These are phyloP conservation scores for Caenorhabditis wallacei DNA, from an alignment of 2,888 invertebrate species.

Conservation along the genomic window DNA sequence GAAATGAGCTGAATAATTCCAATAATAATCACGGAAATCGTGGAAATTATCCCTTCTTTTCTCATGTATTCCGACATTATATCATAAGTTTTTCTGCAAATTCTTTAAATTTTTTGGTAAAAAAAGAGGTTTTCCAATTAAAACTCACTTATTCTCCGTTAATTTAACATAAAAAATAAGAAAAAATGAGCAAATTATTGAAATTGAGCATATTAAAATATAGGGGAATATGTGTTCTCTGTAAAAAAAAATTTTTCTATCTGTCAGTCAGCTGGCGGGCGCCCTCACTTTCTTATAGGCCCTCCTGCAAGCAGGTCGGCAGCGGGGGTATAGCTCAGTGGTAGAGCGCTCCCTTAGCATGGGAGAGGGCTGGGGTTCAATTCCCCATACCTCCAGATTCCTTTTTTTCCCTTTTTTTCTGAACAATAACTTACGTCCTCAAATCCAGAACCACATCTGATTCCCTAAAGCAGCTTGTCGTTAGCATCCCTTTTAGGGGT, in stretches of 20 bases:
- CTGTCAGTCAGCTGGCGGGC: not conserved
- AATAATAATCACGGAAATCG: conserved; percentile 23
- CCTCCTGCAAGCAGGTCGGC: too few species aligned
- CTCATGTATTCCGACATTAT: conserved; percentile 29
- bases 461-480: conserved; percentile 50
- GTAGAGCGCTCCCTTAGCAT: conserved; percentile 80
- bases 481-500: conserved; percentile 16
- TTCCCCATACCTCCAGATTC: conserved; percentile 72
- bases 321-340: conserved; percentile 77
- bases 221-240: conserved; percentile 44
- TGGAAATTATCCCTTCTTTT: conserved; percentile 34
- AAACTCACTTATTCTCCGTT: conserved; percentile 11
- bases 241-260: conserved; percentile 2
- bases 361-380: conserved; percentile 77
- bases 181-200: conserved; percentile 18
- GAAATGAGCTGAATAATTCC: conserved; percentile 33
- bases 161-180: conserved; percentile 34
- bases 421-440: conserved; percentile 23
- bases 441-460: conserved; percentile 32
- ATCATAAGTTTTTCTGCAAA: conserved; percentile 45
- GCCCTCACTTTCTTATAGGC: not conserved
- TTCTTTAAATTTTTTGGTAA: not conserved
- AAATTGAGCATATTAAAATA: conserved; percentile 32
- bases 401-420: conserved; percentile 7
- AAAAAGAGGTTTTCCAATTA: not conserved